A percentile compares a stretch with the other conserved stretches of the same genome.
These are phyloP conservation scores for Chymomyza amoena DNA, from an alignment of 2,888 invertebrate genomes.

Conservation along the genomic window DNA sequence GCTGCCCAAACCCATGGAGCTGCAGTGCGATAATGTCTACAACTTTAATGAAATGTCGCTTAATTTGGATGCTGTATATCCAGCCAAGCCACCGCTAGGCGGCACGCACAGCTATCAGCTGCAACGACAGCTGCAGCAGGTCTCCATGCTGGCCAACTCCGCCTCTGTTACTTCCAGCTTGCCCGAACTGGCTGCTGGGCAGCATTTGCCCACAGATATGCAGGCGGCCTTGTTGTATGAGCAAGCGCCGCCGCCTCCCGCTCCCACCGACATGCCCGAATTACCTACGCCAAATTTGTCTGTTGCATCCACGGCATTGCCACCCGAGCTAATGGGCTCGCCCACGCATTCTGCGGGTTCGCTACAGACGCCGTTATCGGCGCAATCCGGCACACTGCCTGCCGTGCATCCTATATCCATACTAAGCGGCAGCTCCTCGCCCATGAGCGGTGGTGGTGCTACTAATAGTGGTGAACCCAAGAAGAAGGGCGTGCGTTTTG, in stretches of 20 bases:
- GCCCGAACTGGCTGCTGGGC: slow-evolving; percentile 49
- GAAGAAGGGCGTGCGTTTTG: slow-evolving; percentile 79
- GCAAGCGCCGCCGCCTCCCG: slow-evolving; percentile 41
- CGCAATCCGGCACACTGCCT: slow-evolving; percentile 65
- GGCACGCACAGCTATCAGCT: slow-evolving; percentile 73
- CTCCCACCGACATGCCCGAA: slow-evolving; percentile 72
- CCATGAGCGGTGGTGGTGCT: slow-evolving; percentile 61
- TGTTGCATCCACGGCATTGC: slow-evolving; percentile 80
- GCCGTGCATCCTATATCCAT: slow-evolving; percentile 72
- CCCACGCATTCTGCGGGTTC: slow-evolving; percentile 75
- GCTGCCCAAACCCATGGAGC: slow-evolving; percentile 73
- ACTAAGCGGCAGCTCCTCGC: slow-evolving; percentile 73
- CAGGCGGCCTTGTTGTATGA: slow-evolving; percentile 51
- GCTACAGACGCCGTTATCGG: slow-evolving; percentile 70
- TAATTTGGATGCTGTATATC: slow-evolving; percentile 81
- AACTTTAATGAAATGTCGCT: slow-evolving; percentile 81
- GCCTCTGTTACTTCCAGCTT: slow-evolving; percentile 44
- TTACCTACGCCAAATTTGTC: slow-evolving; percentile 80
- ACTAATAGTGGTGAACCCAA: slow-evolving; percentile 59
- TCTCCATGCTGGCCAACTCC: slow-evolving; percentile 75
- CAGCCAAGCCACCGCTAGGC: slow-evolving; percentile 75
- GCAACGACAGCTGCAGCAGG: slow-evolving; percentile 72
- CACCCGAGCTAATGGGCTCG: slow-evolving; percentile 74
- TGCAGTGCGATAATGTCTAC: slow-evolving; percentile 79
- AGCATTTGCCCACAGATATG: slow-evolving; percentile 41